Base-by-base conservation (phyloP, 2,888 invertebrate species). In the Megalurothrips usitatus region DNA sequence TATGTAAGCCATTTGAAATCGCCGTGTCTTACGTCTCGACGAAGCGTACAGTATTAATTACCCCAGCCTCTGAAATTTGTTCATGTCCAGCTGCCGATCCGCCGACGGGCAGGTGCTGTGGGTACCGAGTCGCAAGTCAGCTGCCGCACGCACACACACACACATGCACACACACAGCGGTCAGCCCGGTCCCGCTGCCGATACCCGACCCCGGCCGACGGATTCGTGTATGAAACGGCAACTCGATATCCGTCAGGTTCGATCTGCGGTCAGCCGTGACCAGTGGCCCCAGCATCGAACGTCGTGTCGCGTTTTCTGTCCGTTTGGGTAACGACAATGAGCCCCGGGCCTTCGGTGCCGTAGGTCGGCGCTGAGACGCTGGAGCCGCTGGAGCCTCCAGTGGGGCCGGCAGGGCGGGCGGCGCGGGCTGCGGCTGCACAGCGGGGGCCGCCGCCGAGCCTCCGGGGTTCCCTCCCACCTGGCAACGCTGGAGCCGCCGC, bases 231-330 rank as follows among this genome's bases (percentile, higher is more conserved):
- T 4, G 34, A 43, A 43, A 43, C 58, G 68, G 68, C 68, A 75
- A 75, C 68, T 26, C 68, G 68, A 75, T 11, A n/a, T 1, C 26
- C 23, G 68, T 23, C 68, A 23, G 23, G 58, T n/a, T 10, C 52
- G 52, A 19, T 58, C 17, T 68, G 52, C 23, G 63, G 63, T 23
- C 68, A 68, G 68, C 11, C 68, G 23, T 43, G 34, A 43, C 34
- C 34, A 43, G 34, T 43, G 34, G 34, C 34, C 34, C 34, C 34
- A 68, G 68, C 68, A 75, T 75, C 68, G 68, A 75, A 26, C 68
- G 68, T 23, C 68, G 68, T 75, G 68, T 75, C 26, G 68, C 68
- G 26, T 75, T 75, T 75, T 75, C 68, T 75, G 68, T 26, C 26
- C 68, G 68, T 75, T 75, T 75, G 68, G 68, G 26, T 26, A n/a